phyloP scores from a whole-genome alignment of 2,888 invertebrate genomes.

The Suillia variegata region DNA sequence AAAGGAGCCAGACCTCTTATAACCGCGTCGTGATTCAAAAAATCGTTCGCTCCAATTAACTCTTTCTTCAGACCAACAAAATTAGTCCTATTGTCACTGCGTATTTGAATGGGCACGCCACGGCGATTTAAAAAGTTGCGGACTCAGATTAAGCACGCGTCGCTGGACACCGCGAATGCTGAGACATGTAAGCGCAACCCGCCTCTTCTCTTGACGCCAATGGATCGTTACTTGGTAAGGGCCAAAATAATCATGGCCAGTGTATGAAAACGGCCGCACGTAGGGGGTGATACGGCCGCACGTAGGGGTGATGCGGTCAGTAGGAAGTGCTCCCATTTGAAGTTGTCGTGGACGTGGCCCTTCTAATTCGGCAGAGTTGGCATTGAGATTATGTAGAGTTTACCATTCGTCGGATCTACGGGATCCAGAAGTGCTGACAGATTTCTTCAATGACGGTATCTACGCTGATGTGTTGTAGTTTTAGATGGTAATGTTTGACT shows the following conservation, averaged over 20 bases:
- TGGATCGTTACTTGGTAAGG: neutral
- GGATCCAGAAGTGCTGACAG: neutral
- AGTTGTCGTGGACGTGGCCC: neutral
- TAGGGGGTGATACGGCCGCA: slow-evolving; percentile 7
- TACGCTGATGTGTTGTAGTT: neutral
- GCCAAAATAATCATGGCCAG: slow-evolving; percentile 10
- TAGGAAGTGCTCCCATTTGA: slow-evolving; percentile 5
- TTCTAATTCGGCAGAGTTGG: neutral
- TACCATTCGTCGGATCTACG: neutral
- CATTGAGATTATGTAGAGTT: neutral
- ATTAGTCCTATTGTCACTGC: slow-evolving; percentile 1
- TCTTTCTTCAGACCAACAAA: neutral
- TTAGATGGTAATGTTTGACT: neutral
- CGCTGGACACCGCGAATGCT: neutral
- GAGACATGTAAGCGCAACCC: slow-evolving; percentile 1
- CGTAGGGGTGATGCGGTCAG: neutral
- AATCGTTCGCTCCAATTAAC: neutral
- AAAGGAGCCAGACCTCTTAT: neutral
- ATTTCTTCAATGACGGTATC: neutral
- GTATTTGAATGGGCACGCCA: neutral
- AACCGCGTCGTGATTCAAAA: neutral
- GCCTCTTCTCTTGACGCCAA: neutral
- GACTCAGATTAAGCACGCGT: neutral
- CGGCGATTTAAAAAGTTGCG: slow-evolving; percentile 1
- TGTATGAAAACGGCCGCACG: slow-evolving; percentile 7